Base-by-base conservation (phyloP, 2,113 vertebrate species). In the Thalassoma bifasciatum region DNA sequence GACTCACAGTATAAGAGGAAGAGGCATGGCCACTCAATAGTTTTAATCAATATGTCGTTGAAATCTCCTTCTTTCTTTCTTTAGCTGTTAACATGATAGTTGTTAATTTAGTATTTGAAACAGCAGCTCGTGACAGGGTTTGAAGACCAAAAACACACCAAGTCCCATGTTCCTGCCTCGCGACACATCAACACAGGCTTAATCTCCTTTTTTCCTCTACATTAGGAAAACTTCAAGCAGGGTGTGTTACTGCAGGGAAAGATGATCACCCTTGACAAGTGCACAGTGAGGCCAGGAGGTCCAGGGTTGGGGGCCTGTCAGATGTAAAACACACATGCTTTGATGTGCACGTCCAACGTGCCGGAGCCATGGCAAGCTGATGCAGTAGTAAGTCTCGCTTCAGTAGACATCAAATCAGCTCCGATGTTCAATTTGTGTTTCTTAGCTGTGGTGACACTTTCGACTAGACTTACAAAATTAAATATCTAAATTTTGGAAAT, bases 181-280 rank as follows among this genome's bases (percentile, higher is more conserved):
- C 38, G 36, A 73, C 22, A 60, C 22, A 40, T 70, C 37, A 73
- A 40, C 16, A 16, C 7, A 5, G 59, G 12, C 12, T 26, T 66
- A 53, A 69, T 73, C 66, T 17, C 40, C 22, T 57, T 34, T 73
- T 30, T 13, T 49, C 22, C 46, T 42, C 22, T 2, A 66, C 58
- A 66, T 46, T 24, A 66, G 46, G 34, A 53, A 47, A 49, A 72
- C 26, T 53, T 24, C 8, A 22, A 44, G 58, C 54, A 52, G 72
- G 57, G 66, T 62, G 83, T 56, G 75, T 82, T 75, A 38, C 54
- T 50, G 44, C 10, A 26, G 52, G 60, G 44, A 56, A 64, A 49
- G 38, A 66, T 86, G 85, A 91, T 90, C n/a, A 61, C 61, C 72
- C 88, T 65, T 59, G 90, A 89, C 91, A 90, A 68, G 84, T 85